A percentile compares a stretch with the other conserved stretches of the same genome.
Conservation (phyloP, 2,797 vertebrate genomes). For the Darevskia mixta region DNA sequence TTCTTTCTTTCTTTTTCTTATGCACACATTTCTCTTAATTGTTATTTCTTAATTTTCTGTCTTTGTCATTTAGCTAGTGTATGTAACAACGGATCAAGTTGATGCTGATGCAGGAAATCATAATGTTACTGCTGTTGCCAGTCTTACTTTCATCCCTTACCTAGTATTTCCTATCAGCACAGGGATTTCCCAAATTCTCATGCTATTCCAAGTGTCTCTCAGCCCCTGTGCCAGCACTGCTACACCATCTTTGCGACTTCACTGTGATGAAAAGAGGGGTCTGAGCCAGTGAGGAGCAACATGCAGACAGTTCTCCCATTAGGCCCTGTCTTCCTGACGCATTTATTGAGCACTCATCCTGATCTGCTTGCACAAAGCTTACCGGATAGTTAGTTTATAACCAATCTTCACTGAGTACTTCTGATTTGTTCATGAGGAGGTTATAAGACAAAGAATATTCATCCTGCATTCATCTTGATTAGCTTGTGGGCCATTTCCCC, state of each 20-base stretch:
- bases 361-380: too few species aligned
- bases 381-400: too few species aligned
- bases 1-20: background rate
- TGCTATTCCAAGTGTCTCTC: background rate
- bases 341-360: too few species aligned
- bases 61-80: background rate
- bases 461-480: too few species aligned
- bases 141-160: background rate
- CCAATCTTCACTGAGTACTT: too few species aligned
- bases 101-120: background rate
- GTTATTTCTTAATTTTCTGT: background rate
- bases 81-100: background rate
- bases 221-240: background rate
- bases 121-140: background rate
- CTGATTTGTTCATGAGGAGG: too few species aligned
- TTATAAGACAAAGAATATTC: too few species aligned
- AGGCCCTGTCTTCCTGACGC: background rate
- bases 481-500: too few species aligned
- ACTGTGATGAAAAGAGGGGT: background rate
- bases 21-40: background rate
- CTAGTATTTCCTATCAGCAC: background rate
- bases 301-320: too few species aligned
- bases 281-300: background rate
- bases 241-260: background rate
- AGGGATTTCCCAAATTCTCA: background rate